These are phyloP conservation scores for Thysanoteuthis rhombus DNA, from an alignment of 2,888 invertebrate species.

Conservation along the genomic window DNA sequence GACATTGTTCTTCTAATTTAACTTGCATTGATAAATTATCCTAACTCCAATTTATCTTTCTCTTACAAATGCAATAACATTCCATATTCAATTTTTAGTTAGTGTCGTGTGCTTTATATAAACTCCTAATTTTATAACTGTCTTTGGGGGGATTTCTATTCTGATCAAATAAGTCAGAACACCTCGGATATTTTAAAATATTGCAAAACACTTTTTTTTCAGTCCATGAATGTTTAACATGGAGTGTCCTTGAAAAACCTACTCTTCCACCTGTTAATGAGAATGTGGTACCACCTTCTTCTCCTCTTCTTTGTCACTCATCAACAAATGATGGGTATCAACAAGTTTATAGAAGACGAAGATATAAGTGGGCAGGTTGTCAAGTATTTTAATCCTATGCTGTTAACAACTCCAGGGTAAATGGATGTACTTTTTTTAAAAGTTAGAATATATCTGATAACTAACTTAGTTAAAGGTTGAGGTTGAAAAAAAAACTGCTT, in stretches of 20 bases:
- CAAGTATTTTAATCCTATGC: background rate
- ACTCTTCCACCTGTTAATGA: background rate
- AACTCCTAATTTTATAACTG: no score
- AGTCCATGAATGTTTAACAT: conserved; percentile 12
- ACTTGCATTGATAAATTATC: no score
- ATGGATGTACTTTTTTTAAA: background rate
- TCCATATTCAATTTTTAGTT: no score
- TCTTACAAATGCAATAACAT: no score
- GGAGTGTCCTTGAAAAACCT: background rate
- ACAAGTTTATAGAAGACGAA: background rate
- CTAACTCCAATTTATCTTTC: no score
- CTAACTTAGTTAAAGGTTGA: no score
- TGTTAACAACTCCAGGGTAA: background rate
- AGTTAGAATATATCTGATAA: no score
- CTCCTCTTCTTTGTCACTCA: background rate
- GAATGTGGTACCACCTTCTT: background rate
- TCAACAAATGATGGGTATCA: background rate
- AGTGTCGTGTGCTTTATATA: no score
- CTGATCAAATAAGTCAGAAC: background rate
- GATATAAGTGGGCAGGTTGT: conserved; percentile 12
- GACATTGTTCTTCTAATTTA: no score
- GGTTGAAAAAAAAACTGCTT: no score
- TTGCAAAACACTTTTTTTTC: background rate
- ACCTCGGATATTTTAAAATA: background rate
- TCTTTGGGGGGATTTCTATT: no score